Conservation (phyloP, 2,797 vertebrate species). For the Hoplostethus atlanticus region DNA sequence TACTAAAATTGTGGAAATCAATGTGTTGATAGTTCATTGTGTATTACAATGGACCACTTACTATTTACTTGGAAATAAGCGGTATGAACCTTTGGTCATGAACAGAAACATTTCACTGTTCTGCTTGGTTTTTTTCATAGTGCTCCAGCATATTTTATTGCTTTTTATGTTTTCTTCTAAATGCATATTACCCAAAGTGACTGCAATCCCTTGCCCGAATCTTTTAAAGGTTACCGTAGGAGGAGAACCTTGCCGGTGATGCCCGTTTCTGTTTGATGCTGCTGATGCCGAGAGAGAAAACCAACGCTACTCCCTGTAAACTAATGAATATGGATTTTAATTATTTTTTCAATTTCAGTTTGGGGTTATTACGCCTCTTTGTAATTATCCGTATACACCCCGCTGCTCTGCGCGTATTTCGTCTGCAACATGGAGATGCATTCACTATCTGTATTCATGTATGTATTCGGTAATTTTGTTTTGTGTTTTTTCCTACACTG, state of each 20-base stretch:
- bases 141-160: background rate
- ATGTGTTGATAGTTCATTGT: background rate
- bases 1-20: background rate
- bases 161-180: background rate
- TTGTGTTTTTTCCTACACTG: conserved; percentile 19
- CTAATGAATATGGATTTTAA: conserved; percentile 63
- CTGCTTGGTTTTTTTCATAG: background rate
- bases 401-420: conserved; percentile 20
- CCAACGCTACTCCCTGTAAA: conserved; percentile 41
- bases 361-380: conserved; percentile 56
- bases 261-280: conserved; percentile 27
- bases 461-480: conserved; percentile 21
- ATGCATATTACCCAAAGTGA: conserved; percentile 15
- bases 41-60: background rate
- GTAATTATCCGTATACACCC: conserved; percentile 52
- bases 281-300: conserved; percentile 10
- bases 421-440: background rate
- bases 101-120: background rate
- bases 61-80: background rate
- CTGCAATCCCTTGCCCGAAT: background rate
- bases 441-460: conserved; percentile 32
- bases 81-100: background rate
- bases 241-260: conserved; percentile 15
- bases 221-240: conserved; percentile 22
- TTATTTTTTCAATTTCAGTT: conserved; percentile 59